phyloP scores from a whole-genome alignment of 2,888 invertebrate genomes.

The Plagiodera versicolora region DNA sequence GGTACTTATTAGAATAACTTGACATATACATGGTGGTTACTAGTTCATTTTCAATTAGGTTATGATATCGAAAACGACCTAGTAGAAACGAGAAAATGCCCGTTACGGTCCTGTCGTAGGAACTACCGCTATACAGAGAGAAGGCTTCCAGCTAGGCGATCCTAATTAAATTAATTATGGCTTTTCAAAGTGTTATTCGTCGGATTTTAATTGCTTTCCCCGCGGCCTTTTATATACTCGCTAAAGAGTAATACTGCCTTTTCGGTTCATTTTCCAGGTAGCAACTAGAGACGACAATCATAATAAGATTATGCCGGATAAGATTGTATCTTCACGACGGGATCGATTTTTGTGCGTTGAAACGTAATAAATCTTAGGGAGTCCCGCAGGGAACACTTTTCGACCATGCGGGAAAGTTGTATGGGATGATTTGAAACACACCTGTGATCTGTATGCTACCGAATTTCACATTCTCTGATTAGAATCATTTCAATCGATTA shows the following conservation, averaged over 20 bases:
- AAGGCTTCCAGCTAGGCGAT: slow-evolving; percentile 26
- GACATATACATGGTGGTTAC: no score
- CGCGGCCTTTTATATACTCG: slow-evolving; percentile 21
- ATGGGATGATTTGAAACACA: no score
- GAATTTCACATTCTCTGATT: no score
- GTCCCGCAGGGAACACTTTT: neutral
- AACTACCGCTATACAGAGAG: slow-evolving; percentile 13
- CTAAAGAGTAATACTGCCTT: slow-evolving; percentile 15
- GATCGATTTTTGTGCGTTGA: neutral
- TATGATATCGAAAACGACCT: no score
- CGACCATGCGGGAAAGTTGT: neutral
- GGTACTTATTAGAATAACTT: no score
- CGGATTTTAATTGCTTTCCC: slow-evolving; percentile 26
- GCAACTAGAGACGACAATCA: slow-evolving; percentile 9
- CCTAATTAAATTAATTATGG: slow-evolving; percentile 30
- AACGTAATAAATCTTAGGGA: neutral
- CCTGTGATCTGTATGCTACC: no score
- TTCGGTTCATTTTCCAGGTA: slow-evolving; percentile 26
- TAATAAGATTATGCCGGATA: neutral
- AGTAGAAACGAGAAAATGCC: no score
- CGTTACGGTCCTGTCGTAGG: neutral
- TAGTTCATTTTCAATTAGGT: no score
- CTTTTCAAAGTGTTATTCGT: slow-evolving; percentile 27
- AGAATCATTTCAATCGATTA: no score
- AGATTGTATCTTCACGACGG: neutral